Percentiles rank a stretch among this genome's conserved stretches.
phyloP scores from a whole-genome alignment of 2,888 invertebrate species.

The Dicyrtomina minuta region DNA sequence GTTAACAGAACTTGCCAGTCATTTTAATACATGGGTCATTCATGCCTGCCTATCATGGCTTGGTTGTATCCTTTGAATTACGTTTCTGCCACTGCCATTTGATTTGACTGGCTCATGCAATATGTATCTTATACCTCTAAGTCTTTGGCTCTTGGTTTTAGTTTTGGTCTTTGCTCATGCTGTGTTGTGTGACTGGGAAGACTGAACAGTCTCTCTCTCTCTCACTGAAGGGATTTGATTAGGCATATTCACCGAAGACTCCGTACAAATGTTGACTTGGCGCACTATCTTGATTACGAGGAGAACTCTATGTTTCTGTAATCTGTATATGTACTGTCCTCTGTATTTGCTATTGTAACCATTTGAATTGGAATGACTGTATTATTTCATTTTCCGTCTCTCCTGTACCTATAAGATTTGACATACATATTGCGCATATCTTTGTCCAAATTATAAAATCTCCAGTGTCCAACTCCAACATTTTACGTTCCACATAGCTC shows the following conservation, averaged over 20 bases:
- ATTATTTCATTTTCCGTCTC: neutral
- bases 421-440: neutral
- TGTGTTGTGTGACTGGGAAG: no score
- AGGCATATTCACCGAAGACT: no score
- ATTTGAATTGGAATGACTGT: no score
- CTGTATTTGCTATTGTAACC: no score
- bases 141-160: neutral
- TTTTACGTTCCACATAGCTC: neutral
- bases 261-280: no score
- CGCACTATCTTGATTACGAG: no score
- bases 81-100: neutral
- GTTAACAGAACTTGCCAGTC: neutral
- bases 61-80: neutral
- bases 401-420: neutral
- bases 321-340: no score
- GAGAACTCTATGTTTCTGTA: no score
- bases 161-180: neutral
- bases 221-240: neutral
- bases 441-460: neutral
- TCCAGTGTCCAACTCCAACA: neutral
- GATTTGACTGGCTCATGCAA: neutral
- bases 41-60: neutral
- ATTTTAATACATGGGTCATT: conserved; percentile 5
- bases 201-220: neutral
- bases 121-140: neutral